Conservation (phyloP, 1,140 invertebrate species). For the Penaeus chinensis region DNA sequence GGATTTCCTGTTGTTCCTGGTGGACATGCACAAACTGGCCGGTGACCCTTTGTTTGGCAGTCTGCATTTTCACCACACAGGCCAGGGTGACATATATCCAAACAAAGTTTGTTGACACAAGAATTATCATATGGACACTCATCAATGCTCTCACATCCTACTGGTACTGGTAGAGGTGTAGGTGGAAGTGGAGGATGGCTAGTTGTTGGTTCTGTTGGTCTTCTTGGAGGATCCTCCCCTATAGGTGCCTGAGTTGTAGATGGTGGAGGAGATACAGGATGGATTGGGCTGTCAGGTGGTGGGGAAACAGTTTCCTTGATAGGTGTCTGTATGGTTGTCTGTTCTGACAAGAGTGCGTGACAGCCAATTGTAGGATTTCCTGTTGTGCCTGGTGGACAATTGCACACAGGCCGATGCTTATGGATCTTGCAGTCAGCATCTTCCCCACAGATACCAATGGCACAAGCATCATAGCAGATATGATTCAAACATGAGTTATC, state of each 20-base stretch:
- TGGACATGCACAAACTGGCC: slow-evolving; percentile 67
- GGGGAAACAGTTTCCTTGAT: slow-evolving; percentile 25
- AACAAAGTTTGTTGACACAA: slow-evolving; percentile 83
- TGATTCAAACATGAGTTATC: slow-evolving; percentile 64
- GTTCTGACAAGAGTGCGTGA: slow-evolving; percentile 65
- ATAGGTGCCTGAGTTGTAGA: slow-evolving; percentile 25
- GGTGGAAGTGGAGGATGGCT: slow-evolving; percentile 39
- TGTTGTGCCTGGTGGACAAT: slow-evolving; percentile 75
- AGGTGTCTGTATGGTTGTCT: slow-evolving; percentile 27
- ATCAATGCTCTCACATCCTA: slow-evolving; percentile 78
- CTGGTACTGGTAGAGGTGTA: slow-evolving; percentile 70
- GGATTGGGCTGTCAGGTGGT: slow-evolving; percentile 20
- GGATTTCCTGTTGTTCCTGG: slow-evolving; percentile 76
- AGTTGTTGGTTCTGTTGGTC: slow-evolving; percentile 24
- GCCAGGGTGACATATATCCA: slow-evolving; percentile 71
- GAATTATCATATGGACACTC: slow-evolving; percentile 85
- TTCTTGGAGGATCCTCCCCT: background rate
- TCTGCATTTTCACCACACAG: slow-evolving; percentile 68
- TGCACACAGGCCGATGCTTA: slow-evolving; percentile 75
- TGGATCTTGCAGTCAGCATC: slow-evolving; percentile 67
- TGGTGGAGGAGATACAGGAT: slow-evolving; percentile 28
- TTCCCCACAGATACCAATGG: slow-evolving; percentile 73
- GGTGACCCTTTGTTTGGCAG: slow-evolving; percentile 66
- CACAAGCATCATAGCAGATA: slow-evolving; percentile 64
- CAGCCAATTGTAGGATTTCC: slow-evolving; percentile 65